These are phyloP conservation scores for Homalodisca vitripennis DNA, from an alignment of 1,140 invertebrate species.

Conservation along the genomic window DNA sequence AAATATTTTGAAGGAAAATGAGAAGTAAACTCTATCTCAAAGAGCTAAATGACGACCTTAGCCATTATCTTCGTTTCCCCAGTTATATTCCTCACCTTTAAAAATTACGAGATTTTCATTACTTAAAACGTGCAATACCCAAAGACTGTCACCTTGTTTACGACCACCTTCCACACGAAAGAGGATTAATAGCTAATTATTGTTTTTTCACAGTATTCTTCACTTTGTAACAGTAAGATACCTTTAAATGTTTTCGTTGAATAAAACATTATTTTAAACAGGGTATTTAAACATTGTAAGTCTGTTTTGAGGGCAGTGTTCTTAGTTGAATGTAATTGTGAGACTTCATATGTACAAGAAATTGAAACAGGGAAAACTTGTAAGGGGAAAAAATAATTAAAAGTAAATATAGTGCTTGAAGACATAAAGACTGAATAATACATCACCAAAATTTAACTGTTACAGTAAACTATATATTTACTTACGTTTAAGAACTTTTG, in stretches of 20 bases:
- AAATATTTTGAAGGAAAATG: background rate
- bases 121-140: background rate
- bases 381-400: background rate
- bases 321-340: background rate
- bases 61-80: background rate
- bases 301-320: too few relatives aligned
- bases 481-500: too few relatives aligned
- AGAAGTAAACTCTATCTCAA: background rate
- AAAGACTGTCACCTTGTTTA: slow-evolving; percentile 8
- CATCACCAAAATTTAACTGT: background rate
- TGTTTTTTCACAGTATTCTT: background rate
- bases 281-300: background rate
- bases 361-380: background rate
- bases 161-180: background rate
- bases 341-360: background rate
- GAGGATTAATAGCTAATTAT: background rate
- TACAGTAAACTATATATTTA: background rate
- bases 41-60: background rate
- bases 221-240: background rate
- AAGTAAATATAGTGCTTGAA: background rate
- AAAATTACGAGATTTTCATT: background rate
- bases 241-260: background rate
- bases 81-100: background rate
- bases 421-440: background rate
- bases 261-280: background rate